Base-by-base conservation (phyloP, 1,140 invertebrate genomes). In the Antheraea pernyi region DNA sequence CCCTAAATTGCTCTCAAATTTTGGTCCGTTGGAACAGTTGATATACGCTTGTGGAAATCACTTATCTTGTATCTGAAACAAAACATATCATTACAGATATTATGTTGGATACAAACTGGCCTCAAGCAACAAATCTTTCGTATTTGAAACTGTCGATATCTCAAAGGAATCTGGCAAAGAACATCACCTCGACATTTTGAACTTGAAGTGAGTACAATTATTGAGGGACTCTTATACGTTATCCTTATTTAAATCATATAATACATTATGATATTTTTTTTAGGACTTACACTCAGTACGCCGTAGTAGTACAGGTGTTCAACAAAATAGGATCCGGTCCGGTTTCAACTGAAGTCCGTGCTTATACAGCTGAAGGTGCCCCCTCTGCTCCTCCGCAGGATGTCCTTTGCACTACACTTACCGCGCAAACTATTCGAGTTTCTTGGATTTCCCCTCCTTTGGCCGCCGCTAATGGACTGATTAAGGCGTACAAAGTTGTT, bases 401-500 rank as follows among this genome's bases (percentile, higher is more conserved):
- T 80, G 96, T 98, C 0, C 95, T 96, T 53, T 98, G 97, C 92
- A 98, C 97, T 0, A 97, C 98, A 0, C 93, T 99, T 7, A 98
- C 97, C 4, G 98, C 98, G 8, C 97, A 98, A 90, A 98, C 97
- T 19, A 98, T 99, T 82, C 94, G 97, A 68, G 97, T 99, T 4
- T 97, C 97, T 3, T 99, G 98, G 98, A 96, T 97, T 0, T 97
- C 97, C 0, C 98, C 98, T 0, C 97, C 97, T 36, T 93, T 98
- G 0, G 96, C 95, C 66, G 96, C 97, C 67, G 97, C 98, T 59
- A 98, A 99, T 86, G 98, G 98, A 76, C 95, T 99, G 59, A 98
- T 99, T 74, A 98, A 98, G 88, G 98, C 98, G 36, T 99, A 99
- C 93, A 99, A 99, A 93, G 97, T 99, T 65, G 96, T 99, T 72